Conservation (phyloP, 2,888 invertebrate genomes). For the Thera britannica region DNA sequence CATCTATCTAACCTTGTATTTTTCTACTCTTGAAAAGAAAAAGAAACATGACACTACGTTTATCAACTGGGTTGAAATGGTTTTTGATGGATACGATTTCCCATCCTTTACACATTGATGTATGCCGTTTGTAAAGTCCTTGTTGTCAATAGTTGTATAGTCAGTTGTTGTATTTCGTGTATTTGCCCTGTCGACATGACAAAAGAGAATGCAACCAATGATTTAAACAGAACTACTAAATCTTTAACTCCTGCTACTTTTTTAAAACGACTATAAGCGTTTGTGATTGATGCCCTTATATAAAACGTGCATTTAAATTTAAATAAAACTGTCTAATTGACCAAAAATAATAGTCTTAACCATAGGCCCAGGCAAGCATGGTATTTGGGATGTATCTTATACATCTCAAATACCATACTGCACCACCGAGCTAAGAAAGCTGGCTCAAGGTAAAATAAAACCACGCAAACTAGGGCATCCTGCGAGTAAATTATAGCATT, state of each 20-base stretch:
- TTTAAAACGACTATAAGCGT: background rate
- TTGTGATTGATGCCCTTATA: background rate
- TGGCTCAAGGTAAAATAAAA: background rate
- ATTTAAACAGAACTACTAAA: no score
- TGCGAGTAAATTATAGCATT: background rate
- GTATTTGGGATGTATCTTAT: background rate
- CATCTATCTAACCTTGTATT: background rate
- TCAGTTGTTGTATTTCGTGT: no score
- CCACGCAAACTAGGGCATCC: background rate
- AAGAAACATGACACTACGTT: background rate
- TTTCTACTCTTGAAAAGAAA: background rate
- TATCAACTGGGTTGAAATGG: background rate
- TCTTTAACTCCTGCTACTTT: background rate
- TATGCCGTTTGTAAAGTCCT: background rate
- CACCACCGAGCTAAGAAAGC: background rate
- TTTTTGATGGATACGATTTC: background rate
- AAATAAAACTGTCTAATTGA: background rate
- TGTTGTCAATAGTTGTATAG: background rate
- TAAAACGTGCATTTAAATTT: background rate
- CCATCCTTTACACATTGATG: background rate
- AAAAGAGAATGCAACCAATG: no score
- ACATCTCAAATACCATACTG: background rate
- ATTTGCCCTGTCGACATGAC: no score
- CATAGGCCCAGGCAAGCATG: background rate
- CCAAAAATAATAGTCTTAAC: background rate